Base-by-base conservation (phyloP, 2,888 invertebrate species). In the Ferrisia virgata region DNA sequence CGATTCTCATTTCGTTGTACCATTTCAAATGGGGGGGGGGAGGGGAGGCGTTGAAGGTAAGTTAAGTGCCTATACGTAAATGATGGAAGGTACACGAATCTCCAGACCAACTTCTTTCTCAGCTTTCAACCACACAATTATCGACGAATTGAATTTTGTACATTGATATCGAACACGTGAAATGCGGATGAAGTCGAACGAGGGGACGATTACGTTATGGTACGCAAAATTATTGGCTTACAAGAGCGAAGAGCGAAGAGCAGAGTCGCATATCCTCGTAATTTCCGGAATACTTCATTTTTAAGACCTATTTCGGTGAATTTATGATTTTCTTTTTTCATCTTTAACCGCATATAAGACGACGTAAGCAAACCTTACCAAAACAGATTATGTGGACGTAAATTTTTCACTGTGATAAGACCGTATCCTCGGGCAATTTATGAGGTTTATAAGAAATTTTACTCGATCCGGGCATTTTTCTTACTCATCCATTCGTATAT, bases 261-360 rank as follows among this genome's bases (percentile, higher is more conserved):
- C 47, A 64, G 58, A 11, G 11, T 13, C 28, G 13, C 28, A 28
- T 64, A 64, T 28, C 58, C 58, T 64, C 58, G 28, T 64, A 64
- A 64, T 64, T 64, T 64, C 58, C 58, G 58, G 25, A 28, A 64
- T 64, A 64, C 28, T 64, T 25, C 28, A 13, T 64, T 64, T 64
- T 64, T 64, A 64, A 64, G 58, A 64, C 58, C 58, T 64, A 64
- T 64, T 64, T 28, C n/a, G 11, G 22, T 9, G 9, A 64, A 64
- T 64, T 64, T 64, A 64, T 64, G 58, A 64, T 64, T 64, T 64
- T 64, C 47, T 47, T 64, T 64, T 64, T 64, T 64, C 58, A 64
- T 64, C 58, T 64, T 64, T 64, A 64, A 64, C 58, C 58, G 13
- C 11, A 39, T 64, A 28, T 64, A 64, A 64, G 58, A 28, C 58